Conservation (phyloP, 2,888 invertebrate genomes). For the Melanchra persicariae region DNA sequence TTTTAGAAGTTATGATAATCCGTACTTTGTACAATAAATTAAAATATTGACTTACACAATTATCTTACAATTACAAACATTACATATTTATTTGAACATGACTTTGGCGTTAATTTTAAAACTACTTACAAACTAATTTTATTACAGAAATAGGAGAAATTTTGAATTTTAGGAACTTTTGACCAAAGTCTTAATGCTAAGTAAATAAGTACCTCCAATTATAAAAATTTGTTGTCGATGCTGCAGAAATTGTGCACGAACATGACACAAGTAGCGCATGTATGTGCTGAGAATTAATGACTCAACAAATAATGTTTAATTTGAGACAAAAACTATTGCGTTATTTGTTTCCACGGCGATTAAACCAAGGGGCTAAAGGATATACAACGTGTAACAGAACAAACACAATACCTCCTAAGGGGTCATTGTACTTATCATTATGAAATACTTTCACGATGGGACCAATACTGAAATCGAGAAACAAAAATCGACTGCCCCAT, state of each 20-base stretch:
- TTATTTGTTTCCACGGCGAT: background rate
- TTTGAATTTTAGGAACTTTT: slow-evolving; percentile 76
- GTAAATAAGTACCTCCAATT: slow-evolving; percentile 1
- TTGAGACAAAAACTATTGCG: background rate
- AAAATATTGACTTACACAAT: slow-evolving; percentile 69
- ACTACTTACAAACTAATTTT: slow-evolving; percentile 61
- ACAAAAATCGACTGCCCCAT: too few relatives aligned
- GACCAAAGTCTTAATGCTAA: slow-evolving; percentile 66
- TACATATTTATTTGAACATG: slow-evolving; percentile 68
- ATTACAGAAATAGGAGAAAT: slow-evolving; percentile 57
- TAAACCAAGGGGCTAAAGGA: background rate
- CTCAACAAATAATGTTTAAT: background rate
- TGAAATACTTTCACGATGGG: too few relatives aligned
- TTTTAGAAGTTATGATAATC: slow-evolving; percentile 56
- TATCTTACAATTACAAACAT: slow-evolving; percentile 62
- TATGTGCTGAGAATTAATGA: background rate
- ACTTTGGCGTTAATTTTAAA: slow-evolving; percentile 72
- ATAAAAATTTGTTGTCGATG: background rate
- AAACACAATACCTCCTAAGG: too few relatives aligned
- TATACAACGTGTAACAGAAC: too few relatives aligned
- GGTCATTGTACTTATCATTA: too few relatives aligned
- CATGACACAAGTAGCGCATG: background rate
- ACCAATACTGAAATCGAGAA: too few relatives aligned
- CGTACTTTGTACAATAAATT: slow-evolving; percentile 88
- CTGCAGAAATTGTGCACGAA: background rate